Conservation (phyloP, 2,797 vertebrate genomes). For the Staurois parvus region DNA sequence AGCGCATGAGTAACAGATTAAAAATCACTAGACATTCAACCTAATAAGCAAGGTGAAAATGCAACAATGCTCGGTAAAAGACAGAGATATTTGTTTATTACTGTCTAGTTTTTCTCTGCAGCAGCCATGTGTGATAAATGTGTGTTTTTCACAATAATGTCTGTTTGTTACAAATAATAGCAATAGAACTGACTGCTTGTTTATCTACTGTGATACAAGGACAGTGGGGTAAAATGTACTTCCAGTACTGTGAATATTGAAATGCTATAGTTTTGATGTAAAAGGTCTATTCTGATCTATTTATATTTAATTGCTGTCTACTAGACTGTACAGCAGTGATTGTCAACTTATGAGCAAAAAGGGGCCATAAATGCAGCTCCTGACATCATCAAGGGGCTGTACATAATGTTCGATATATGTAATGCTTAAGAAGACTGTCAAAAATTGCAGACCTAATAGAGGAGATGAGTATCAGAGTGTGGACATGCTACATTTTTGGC, state of each 20-base stretch:
- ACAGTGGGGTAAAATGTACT: slow-evolving; percentile 27
- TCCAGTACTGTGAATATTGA: background rate
- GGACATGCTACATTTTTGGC: too few species aligned
- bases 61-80: slow-evolving; percentile 65
- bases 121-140: slow-evolving; percentile 22
- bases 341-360: too few species aligned
- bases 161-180: background rate
- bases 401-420: too few species aligned
- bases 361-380: too few species aligned
- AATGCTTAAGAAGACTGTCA: too few species aligned
- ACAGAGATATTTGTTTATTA: slow-evolving; percentile 62
- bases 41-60: slow-evolving; percentile 66
- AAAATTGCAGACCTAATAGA: too few species aligned
- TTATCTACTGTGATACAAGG: slow-evolving; percentile 21
- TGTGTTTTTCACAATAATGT: slow-evolving; percentile 19
- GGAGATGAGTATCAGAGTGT: too few species aligned
- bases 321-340: too few species aligned
- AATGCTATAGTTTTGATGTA: too few species aligned
- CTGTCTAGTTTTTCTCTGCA: slow-evolving; percentile 51
- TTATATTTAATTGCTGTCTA: too few species aligned
- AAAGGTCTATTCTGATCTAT: too few species aligned
- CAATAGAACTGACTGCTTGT: slow-evolving; percentile 49
- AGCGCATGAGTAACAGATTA: slow-evolving; percentile 67
- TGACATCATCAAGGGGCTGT: too few species aligned
- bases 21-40: slow-evolving; percentile 67